Base-by-base conservation (phyloP, 1,140 invertebrate genomes). In the Trachelipus rathkii region DNA sequence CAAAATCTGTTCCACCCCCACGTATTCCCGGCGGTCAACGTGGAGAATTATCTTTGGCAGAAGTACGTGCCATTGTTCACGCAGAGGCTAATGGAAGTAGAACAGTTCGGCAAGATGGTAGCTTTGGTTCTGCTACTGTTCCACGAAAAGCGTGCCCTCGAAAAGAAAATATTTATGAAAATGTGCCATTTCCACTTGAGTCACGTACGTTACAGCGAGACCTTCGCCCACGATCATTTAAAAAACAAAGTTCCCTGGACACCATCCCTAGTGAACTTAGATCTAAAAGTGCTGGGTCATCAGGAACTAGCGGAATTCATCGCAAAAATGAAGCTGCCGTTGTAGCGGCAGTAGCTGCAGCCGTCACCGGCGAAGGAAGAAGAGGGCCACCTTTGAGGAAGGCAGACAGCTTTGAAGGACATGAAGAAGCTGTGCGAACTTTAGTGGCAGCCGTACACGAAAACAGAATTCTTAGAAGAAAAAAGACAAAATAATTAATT, bases 371-470 rank as follows among this genome's bases (percentile, higher is more conserved):
- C 83, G 82, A 45, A 84, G 83, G 23, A 84, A 82, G 0, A 82
- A 81, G 23, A 33, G 84, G 0, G 84, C 83, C 74, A 87, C 84
- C 79, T 23, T 80, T 89, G 15, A 87, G 88, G 74, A 89, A 90
- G 83, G 88, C 89, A 0, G 89, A 90, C 81, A 90, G 89, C 82
- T 90, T 90, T 82, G 89, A 90, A 84, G 90, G 90, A 3, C 90
- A 91, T 83, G 90, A 91, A 83, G 90, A 91, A 81, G 90, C 90
- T 7, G 90, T 91, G 6, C 86, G 90, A 72, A 90, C 89, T 7
- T 84, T 91, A 69, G 90, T 91, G 4, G 89, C 90, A 15, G 90
- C 90, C 21, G 90, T 91, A 0, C 90, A 91, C 79, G 90, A 91
- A 84, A 91, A 89, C 0, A 84, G 90, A 50, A 83, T 84, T 24